These are phyloP conservation scores for Nannoperca obscura DNA, from an alignment of 2,797 vertebrate genomes.

Conservation along the genomic window DNA sequence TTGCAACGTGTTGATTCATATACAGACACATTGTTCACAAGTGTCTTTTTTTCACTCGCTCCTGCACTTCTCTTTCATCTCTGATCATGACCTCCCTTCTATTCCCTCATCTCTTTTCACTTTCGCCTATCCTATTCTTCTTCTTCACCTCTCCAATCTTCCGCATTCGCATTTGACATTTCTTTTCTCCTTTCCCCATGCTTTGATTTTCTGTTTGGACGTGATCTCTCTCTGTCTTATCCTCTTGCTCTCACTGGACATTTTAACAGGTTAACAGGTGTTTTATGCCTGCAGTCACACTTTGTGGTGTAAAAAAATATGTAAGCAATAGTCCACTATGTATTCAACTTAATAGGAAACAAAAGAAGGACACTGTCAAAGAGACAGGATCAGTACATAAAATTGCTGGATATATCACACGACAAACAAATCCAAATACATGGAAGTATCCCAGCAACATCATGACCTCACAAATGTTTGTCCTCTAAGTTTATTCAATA, in stretches of 20 bases:
- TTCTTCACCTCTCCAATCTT: neutral
- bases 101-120: neutral
- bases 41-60: no score
- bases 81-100: neutral
- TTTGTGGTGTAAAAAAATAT: neutral
- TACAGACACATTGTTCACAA: neutral
- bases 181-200: neutral
- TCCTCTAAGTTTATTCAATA: neutral
- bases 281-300: neutral
- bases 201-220: neutral
- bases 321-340: no score
- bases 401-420: neutral
- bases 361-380: neutral
- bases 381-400: neutral
- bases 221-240: slow-evolving; percentile 1
- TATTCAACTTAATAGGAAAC: neutral
- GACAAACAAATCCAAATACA: neutral
- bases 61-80: neutral
- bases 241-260: neutral
- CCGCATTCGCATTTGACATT: neutral
- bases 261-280: slow-evolving; percentile 49
- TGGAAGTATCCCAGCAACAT: neutral
- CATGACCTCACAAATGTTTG: neutral
- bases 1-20: neutral
- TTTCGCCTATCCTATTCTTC: slow-evolving; percentile 4